Conservation (phyloP, 2,797 vertebrate genomes). For the Betta splendens region DNA sequence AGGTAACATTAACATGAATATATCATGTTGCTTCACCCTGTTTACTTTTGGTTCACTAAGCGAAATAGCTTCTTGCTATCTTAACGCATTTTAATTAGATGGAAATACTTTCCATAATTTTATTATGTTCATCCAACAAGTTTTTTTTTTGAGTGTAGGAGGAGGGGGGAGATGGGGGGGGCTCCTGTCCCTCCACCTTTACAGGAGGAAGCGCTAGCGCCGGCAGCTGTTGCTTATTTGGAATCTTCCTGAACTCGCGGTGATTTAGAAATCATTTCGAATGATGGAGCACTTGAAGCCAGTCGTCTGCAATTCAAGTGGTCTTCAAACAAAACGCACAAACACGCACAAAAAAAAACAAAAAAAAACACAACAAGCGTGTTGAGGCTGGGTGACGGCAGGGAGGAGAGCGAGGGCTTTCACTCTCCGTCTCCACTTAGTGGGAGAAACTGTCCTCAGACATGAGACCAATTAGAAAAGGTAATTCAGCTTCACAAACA, state of each 20-base stretch:
- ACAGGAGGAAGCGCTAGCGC: slow-evolving; percentile 11
- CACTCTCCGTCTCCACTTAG: slow-evolving; percentile 52
- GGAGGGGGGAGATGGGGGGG: too few species aligned
- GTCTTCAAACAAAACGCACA: slow-evolving; percentile 21
- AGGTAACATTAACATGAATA: too few species aligned
- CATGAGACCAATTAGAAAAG: slow-evolving; percentile 64
- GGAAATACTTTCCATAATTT: too few species aligned
- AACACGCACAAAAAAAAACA: too few species aligned
- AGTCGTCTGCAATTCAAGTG: slow-evolving; percentile 46
- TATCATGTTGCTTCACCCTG: too few species aligned
- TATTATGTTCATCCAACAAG: too few species aligned
- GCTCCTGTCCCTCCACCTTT: slow-evolving; percentile 28
- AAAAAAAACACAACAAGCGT: slow-evolving; percentile 14
- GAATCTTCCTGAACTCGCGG: slow-evolving; percentile 29
- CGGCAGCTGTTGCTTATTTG: slow-evolving; percentile 40
- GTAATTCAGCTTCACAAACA: slow-evolving; percentile 36
- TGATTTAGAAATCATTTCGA: slow-evolving; percentile 54
- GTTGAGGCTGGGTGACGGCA: slow-evolving; percentile 49
- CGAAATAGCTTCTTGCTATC: too few species aligned
- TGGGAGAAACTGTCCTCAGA: slow-evolving; percentile 50
- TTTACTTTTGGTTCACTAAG: too few species aligned
- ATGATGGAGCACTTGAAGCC: slow-evolving; percentile 41
- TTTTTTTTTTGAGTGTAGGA: too few species aligned
- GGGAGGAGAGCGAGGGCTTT: slow-evolving; percentile 42
- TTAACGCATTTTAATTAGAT: too few species aligned